These are phyloP conservation scores for Athetis lepigone DNA, from an alignment of 2,888 invertebrate species.

Conservation along the genomic window DNA sequence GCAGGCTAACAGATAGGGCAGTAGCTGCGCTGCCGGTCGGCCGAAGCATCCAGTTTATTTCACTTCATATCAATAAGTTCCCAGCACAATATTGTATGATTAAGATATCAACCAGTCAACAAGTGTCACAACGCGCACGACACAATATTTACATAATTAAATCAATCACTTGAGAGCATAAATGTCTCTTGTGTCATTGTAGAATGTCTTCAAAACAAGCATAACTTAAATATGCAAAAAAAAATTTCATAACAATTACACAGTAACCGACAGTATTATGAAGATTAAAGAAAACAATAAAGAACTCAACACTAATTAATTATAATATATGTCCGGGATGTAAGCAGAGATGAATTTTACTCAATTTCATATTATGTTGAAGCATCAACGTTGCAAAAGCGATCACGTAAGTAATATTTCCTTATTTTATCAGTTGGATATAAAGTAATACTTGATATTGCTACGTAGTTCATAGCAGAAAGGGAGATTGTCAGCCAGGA, in stretches of 20 bases:
- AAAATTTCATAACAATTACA: conserved; percentile 1
- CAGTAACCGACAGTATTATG: conserved; percentile 12
- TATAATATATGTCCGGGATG: neutral
- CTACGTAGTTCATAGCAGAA: conserved; percentile 23
- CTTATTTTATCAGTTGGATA: neutral
- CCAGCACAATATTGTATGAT: conserved; percentile 28
- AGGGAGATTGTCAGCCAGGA: conserved; percentile 28
- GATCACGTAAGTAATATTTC: conserved; percentile 17
- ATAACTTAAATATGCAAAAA: neutral
- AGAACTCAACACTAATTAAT: conserved; percentile 14
- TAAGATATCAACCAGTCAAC: conserved; percentile 21
- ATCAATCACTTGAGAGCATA: neutral
- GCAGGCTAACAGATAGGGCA: neutral
- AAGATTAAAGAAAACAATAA: conserved; percentile 6
- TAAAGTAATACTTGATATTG: neutral
- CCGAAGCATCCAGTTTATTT: neutral
- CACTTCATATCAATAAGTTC: conserved; percentile 34
- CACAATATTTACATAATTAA: conserved; percentile 6
- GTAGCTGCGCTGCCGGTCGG: neutral
- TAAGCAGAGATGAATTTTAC: neutral
- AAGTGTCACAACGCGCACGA: conserved; percentile 13
- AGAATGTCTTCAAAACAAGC: conserved; percentile 3
- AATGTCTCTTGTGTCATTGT: neutral
- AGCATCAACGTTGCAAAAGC: conserved; percentile 9
- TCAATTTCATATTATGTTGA: neutral